phyloP scores from a whole-genome alignment of 2,797 vertebrate genomes.

The Lepilemur septentrionalis region DNA sequence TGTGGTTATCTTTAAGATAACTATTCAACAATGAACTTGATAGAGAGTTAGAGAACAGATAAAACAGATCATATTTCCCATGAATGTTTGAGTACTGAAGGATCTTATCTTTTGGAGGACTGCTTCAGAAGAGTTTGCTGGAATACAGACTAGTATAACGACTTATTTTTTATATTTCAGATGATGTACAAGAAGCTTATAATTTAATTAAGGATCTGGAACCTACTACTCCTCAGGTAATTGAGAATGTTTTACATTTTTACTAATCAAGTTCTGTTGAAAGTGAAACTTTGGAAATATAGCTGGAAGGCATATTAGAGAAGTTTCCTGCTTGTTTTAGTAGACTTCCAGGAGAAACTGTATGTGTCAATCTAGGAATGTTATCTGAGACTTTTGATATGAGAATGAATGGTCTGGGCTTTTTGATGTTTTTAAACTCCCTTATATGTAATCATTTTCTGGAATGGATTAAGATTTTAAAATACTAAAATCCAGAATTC shows the following conservation, averaged over 20 bases:
- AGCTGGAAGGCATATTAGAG: neutral
- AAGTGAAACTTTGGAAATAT: neutral
- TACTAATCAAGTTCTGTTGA: neutral
- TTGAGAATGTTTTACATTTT: slow-evolving; percentile 42
- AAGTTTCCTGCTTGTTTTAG: neutral
- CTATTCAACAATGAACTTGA: slow-evolving; percentile 2
- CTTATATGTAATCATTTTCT: neutral
- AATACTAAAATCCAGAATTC: neutral
- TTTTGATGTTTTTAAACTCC: neutral
- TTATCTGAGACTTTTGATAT: neutral
- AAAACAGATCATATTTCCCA: neutral
- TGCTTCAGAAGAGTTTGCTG: neutral
- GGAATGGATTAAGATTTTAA: neutral
- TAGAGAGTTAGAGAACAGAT: neutral
- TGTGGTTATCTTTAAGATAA: slow-evolving; percentile 35
- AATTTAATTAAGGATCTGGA: slow-evolving; percentile 97
- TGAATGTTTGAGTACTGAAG: slow-evolving; percentile 2
- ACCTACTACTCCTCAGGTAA: slow-evolving; percentile 94
- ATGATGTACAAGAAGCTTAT: slow-evolving; percentile 97
- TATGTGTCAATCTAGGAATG: neutral
- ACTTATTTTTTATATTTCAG: slow-evolving; percentile 84
- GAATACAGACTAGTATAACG: neutral
- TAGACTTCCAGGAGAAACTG: neutral
- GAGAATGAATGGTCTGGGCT: neutral
- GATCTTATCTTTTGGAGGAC: neutral